Conservation (phyloP, 2,797 vertebrate genomes). For the Mormyrus hasselquistii region DNA sequence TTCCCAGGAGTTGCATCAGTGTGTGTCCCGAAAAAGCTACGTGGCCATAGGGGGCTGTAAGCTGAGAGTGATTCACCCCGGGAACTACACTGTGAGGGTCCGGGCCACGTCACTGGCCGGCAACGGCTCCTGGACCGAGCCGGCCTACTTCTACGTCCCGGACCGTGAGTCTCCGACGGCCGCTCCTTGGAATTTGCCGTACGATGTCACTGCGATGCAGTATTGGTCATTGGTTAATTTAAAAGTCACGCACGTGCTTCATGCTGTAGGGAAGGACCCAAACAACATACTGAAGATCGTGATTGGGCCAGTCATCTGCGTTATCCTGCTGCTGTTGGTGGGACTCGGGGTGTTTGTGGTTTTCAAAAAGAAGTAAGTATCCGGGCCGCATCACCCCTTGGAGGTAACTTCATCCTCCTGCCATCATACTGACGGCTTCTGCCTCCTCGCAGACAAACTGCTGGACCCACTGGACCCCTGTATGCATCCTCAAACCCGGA, state of each 20-base stretch:
- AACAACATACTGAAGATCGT: constrained; percentile 77
- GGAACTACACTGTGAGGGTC: constrained; percentile 89
- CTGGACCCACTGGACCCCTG: constrained; percentile 84
- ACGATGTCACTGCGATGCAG: background rate
- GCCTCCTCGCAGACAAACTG: constrained; percentile 58
- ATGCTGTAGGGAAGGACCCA: constrained; percentile 50
- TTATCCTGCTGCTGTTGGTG: constrained; percentile 70
- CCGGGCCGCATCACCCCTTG: background rate
- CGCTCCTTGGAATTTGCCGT: background rate
- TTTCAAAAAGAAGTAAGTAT: constrained; percentile 81
- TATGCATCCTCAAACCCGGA: constrained; percentile 95
- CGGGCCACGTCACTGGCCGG: constrained; percentile 88
- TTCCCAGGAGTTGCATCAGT: constrained; percentile 67
- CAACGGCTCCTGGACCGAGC: constrained; percentile 89
- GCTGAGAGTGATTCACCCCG: constrained; percentile 73
- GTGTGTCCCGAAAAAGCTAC: constrained; percentile 81
- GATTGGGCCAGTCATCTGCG: constrained; percentile 79
- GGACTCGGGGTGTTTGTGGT: constrained; percentile 67
- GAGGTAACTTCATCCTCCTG: background rate
- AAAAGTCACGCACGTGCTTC: background rate
- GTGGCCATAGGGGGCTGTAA: constrained; percentile 66
- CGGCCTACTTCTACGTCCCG: constrained; percentile 76
- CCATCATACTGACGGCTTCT: background rate
- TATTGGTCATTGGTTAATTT: background rate
- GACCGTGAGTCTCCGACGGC: constrained; percentile 68